A percentile compares a stretch with the other conserved stretches of the same genome.
These are phyloP conservation scores for Planiliza haematocheilus DNA, from an alignment of 2,113 vertebrate genomes.

Conservation along the genomic window DNA sequence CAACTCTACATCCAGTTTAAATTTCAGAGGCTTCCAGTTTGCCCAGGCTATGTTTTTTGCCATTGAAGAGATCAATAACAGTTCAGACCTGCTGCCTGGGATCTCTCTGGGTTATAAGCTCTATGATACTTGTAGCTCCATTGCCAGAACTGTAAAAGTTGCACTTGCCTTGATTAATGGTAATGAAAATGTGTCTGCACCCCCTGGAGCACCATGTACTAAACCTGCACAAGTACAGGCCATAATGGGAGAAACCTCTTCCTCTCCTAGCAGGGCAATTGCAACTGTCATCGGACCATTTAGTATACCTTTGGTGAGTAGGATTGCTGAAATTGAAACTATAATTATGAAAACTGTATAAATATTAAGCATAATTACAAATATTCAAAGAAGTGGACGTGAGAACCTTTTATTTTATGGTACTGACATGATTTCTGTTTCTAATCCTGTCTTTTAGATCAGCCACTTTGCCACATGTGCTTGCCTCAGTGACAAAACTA, in stretches of 20 bases:
- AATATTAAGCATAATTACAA: too few species aligned
- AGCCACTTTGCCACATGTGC: too few species aligned
- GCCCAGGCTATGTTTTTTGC: slow-evolving; percentile 81
- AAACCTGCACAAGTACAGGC: slow-evolving; percentile 72
- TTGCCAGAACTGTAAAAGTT: slow-evolving; percentile 64
- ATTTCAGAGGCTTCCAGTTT: slow-evolving; percentile 81
- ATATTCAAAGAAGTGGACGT: too few species aligned
- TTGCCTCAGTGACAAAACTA: too few species aligned
- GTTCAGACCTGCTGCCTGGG: slow-evolving; percentile 76
- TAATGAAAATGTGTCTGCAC: slow-evolving; percentile 30
- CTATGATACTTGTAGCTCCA: slow-evolving; percentile 78
- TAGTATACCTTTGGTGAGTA: slow-evolving; percentile 76
- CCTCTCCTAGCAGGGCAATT: slow-evolving; percentile 76
- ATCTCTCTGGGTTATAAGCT: slow-evolving; percentile 79
- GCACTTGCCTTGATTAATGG: slow-evolving; percentile 73
- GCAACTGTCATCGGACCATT: slow-evolving; percentile 78
- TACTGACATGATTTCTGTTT: neutral
- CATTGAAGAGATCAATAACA: slow-evolving; percentile 83
- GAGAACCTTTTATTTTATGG: neutral
- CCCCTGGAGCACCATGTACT: slow-evolving; percentile 51
- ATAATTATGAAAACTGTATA: too few species aligned
- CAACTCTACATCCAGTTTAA: slow-evolving; percentile 60
- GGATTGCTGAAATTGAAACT: neutral
- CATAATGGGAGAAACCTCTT: slow-evolving; percentile 76
- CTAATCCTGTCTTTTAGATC: too few species aligned